Evolutionary conservation across 2,797 vertebrate genomes (phyloP), one percentile per base, ranked within the genome.

Genomic region (Taenioides sp.): DNA sequence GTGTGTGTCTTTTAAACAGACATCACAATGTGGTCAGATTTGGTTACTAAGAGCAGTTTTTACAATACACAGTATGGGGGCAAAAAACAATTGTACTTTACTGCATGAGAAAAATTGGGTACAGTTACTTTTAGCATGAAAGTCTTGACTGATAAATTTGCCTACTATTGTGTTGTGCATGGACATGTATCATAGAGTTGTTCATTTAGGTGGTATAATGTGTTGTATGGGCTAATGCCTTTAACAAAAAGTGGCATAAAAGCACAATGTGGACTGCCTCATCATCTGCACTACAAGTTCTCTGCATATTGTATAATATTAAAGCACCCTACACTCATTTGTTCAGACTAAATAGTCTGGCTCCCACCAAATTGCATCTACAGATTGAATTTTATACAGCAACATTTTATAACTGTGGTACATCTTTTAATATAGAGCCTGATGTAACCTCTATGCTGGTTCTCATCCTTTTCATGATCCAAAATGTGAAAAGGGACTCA

Each of bases 341-440:
- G 61, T 22, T 63, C 28, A 43, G 61, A n/a, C 61, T 43, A n/a
- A 63, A 43, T 12, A 23, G 61, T 43, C 61, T 40, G 61, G 12
- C 34, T 63, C 34, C 61, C 61, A 43, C 61, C 17, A 62, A 37
- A 62, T 62, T 34, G 18, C 28, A 62, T 62, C 59, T n/a, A 63
- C 34, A 22, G 34, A 37, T 37, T 63, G 61, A 40, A 11, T 63
- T 63, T 40, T 40, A 43, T 37, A 23, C 22, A 43, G 34, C 22
- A 62, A 61, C 59, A 61, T 61, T 34, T 34, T 37, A 61, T n/a
- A 28, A 43, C 61, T 43, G 34, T 4, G 5, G 34, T 43, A 43
- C n/a, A 7, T 40, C 20, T 10, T 43, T 63, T 40, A 63, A 63
- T 40, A 43, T 23, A 23, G n/a, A 40, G 61, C 34, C 61, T 7